Percentiles rank a stretch among this genome's conserved stretches.
Evolutionary conservation across 2,888 invertebrate species (phyloP).

Genomic region (Orthonevra nobilis): DNA sequence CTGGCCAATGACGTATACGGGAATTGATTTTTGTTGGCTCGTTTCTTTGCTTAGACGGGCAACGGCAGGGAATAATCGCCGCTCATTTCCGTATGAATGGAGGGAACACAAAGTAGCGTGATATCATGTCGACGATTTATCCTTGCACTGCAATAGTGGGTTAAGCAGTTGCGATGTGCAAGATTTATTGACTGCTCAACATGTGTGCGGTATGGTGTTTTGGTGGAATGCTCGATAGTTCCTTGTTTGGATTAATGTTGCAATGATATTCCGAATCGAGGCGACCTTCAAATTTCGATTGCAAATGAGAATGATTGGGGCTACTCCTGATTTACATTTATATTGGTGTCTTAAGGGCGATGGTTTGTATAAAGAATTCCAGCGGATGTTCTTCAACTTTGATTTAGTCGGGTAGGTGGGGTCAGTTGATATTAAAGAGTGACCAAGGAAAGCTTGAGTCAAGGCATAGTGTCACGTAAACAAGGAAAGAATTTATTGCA

Average conservation of each 20-base stretch:
- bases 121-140: constrained; percentile 36
- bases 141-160: constrained; percentile 11
- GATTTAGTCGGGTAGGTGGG: too few species aligned
- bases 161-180: background rate
- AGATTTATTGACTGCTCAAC: constrained; percentile 37
- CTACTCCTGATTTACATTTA: constrained; percentile 24
- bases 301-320: constrained; percentile 46
- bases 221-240: constrained; percentile 23
- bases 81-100: constrained; percentile 43
- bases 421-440: too few species aligned
- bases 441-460: too few species aligned
- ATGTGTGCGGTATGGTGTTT: too few species aligned
- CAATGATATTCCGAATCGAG: constrained; percentile 9
- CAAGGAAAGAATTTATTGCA: too few species aligned
- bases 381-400: constrained; percentile 10
- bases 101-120: constrained; percentile 35
- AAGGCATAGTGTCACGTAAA: too few species aligned
- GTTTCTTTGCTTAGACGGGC: constrained; percentile 1
- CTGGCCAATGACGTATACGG: constrained; percentile 40
- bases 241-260: constrained; percentile 22
- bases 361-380: constrained; percentile 4
- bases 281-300: constrained; percentile 40
- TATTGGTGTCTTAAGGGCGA: constrained; percentile 14
- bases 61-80: constrained; percentile 19
- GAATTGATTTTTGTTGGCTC: constrained; percentile 51